Evolutionary conservation across 2,888 invertebrate species (phyloP), one percentile per base, ranked within the genome.

Genomic region (Athripsodes cinereus): DNA sequence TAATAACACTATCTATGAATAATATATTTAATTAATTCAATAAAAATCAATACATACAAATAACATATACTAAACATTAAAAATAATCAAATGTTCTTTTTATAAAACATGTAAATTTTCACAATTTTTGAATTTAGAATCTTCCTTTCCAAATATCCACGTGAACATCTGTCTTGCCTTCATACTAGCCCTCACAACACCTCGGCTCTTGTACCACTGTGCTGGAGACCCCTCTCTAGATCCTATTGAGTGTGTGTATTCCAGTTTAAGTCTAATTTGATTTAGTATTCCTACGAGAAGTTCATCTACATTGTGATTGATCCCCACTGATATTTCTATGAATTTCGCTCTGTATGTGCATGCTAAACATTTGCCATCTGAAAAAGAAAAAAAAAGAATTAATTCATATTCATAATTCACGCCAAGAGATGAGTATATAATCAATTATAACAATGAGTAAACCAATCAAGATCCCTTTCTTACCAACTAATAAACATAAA

Each of bases 251-350:
- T 75, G 72, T 65, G 74, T 76, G 66, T 86, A 85, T 64, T 85
- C 83, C 67, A 83, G 82, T 74, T 92, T 92, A 65, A 95, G 81
- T 53, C 94, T 82, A 67, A 96, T 93, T 75, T 96, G 95, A 67
- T 89, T 92, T 62, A 97, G 82, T 58, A 94, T 88, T 1, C 96
- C 96, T 21, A 95, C 96, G 47, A 97, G 81, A 0, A 97, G 83
- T 68, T 97, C 96, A 77, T 97, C 96, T 22, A 96, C 93, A 71
- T 96, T 94, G 81, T 96, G 95, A 75, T 96, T 96, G 69, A 97
- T 92, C 13, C 94, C 96, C 13, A 96, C 96, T 0, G 96, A 96
- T 18, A 96, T 90, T 75, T 97, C 96, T 65, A 94, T 90, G 80
- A 93, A 95, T 74, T 96, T 96, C 56, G 92, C 88, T 65, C 92